Conservation (phyloP, 1,140 invertebrate genomes). For the Temnothorax longispinosus region DNA sequence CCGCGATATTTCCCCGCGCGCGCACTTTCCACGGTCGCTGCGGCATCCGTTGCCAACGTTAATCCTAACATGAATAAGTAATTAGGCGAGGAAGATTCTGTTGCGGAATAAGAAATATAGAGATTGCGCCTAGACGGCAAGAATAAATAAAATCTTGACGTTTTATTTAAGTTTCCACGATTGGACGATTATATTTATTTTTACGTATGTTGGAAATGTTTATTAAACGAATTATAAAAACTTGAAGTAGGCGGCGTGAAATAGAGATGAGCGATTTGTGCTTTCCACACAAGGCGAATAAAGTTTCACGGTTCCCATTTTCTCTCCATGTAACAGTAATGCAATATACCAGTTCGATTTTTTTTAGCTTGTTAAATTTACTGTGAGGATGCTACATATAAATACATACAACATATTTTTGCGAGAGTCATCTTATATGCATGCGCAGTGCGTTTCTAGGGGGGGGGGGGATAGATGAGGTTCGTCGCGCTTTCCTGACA, state of each 20-base stretch:
- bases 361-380: not conserved
- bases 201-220: not conserved
- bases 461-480: not conserved
- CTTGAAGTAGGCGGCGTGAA: not conserved
- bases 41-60: slow-evolving; percentile 32
- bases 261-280: not conserved
- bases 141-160: slow-evolving; percentile 3
- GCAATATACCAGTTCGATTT: not conserved
- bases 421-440: slow-evolving; percentile 24
- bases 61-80: slow-evolving; percentile 61
- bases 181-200: not conserved
- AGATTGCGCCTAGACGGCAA: not conserved
- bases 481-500: slow-evolving; percentile 27
- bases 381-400: not conserved
- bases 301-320: not conserved
- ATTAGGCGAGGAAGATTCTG: slow-evolving; percentile 28
- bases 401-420: not conserved
- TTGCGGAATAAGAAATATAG: slow-evolving; percentile 30
- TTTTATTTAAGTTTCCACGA: not conserved
- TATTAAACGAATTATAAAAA: not conserved
- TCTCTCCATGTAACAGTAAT: not conserved
- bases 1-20: slow-evolving; percentile 19
- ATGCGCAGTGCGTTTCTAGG: slow-evolving; percentile 10
- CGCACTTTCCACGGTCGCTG: slow-evolving; percentile 6
- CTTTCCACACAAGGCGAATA: not conserved